Evolutionary conservation across 23 tunicate genomes (phyloP), one percentile per base, ranked within the genome.

Genomic region (Oikopleura dioica): DNA sequence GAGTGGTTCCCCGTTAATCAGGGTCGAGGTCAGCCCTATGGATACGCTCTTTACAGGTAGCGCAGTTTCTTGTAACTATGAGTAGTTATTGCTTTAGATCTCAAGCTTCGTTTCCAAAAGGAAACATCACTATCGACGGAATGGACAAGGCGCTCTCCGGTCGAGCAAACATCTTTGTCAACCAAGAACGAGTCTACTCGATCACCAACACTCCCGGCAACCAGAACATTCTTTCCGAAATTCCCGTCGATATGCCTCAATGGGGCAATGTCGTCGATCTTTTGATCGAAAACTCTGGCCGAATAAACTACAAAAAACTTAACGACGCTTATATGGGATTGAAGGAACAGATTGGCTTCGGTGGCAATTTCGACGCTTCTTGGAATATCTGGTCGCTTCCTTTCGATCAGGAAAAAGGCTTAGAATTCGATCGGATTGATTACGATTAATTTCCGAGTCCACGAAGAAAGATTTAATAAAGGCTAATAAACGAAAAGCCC

Each of bases 261-360:
- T 69, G 69, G 26, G 69, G n/a, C n/a, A n/a, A 82, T 51, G 58
- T 76, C 37, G 33, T 89, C 32, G 85, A 81, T 79, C 37, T 89
- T 21, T 59, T 89, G 35, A 82, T 89, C 33, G 96, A 89, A 80
- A 89, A 87, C 77, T 80, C 78, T 23, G 96, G 96, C 9, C 67
- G 96, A 37, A n/a, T n/a, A n/a, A 87, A 89, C 37, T 85, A 83
- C 83, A 51, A 79, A 59, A 76, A 59, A 35, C 79, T 89, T 69
- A 78, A 89, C 68, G 82, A 82, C 29, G n/a, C n/a, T n/a, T n/a
- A n/a, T n/a, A n/a, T n/a, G n/a, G n/a, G n/a, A n/a, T n/a, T n/a
- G n/a, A n/a, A n/a, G n/a, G n/a, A n/a, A n/a, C n/a, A n/a, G n/a
- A n/a, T n/a, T n/a, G n/a, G n/a, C n/a, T n/a, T n/a, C n/a, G n/a